phyloP scores from a whole-genome alignment of 2,113 vertebrate species.

The Hyla sarda region DNA sequence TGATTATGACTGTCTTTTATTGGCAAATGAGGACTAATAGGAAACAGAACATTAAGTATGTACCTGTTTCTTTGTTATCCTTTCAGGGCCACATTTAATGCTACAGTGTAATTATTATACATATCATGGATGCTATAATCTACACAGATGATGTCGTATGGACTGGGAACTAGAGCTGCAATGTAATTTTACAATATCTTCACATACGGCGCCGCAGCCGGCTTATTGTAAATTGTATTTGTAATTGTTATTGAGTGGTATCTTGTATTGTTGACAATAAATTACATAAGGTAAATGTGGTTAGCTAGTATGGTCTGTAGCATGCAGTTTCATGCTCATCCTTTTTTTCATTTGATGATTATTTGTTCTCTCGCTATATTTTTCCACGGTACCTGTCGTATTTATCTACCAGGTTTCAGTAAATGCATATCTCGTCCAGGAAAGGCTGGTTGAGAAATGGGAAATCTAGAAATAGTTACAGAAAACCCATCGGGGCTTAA shows the following conservation, averaged over 20 bases:
- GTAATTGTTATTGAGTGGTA: too few species aligned
- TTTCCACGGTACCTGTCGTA: too few species aligned
- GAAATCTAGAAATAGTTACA: too few species aligned
- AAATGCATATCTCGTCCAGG: too few species aligned
- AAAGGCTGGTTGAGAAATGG: too few species aligned
- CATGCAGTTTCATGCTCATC: not conserved
- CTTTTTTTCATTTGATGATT: not conserved
- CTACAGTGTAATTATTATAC: too few species aligned
- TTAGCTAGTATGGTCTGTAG: not conserved
- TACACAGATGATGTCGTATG: not conserved
- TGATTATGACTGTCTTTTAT: conserved; percentile 3
- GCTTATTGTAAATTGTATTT: too few species aligned
- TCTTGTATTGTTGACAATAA: not conserved
- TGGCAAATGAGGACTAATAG: not conserved
- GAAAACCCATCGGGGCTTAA: too few species aligned
- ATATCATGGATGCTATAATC: not conserved
- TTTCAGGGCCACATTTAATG: not conserved
- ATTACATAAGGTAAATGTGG: not conserved
- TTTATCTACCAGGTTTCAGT: too few species aligned
- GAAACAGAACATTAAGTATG: not conserved
- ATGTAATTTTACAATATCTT: not conserved
- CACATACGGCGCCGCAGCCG: too few species aligned
- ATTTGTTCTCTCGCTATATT: not conserved
- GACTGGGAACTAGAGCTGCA: not conserved
- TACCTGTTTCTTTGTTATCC: not conserved